Base-by-base conservation (phyloP, 2,113 vertebrate species). In the Larimichthys crocea region DNA sequence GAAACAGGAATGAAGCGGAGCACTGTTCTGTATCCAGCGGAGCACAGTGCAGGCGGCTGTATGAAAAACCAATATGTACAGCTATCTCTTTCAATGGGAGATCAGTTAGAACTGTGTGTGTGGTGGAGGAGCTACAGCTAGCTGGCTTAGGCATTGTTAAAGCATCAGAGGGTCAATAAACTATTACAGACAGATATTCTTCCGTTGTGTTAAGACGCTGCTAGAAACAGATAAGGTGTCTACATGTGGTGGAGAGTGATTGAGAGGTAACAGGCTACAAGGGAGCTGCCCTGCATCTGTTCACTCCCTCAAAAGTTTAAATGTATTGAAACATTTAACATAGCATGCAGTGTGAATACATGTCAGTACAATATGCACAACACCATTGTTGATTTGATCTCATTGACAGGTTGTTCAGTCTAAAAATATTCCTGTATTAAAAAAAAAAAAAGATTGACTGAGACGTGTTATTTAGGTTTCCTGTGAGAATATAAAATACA, bases 41-140 rank as follows among this genome's bases (percentile, higher is more conserved):
- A 74, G 69, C 73, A 63, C 69, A 44, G 74, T 77, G 55, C 66
- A 82, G 65, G 75, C 31, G 20, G 72, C 73, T 69, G 65, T 80
- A 85, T 76, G 82, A 83, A 86, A 92, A 91, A 78, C 66, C 83
- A 86, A 91, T 89, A 88, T 71, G 55, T 83, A 42, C 59, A 3
- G 71, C 83, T 49, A 78, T 84, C 49, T 79, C 64, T 88, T 84
- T 89, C 74, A 85, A 82, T 75, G 74, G 68, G 53, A 84, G 81
- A 86, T 86, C 82, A 80, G 77, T 81, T 85, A 76, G 76, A 70
- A 69, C 42, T 19, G 73, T 44, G 75, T 73, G 59, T 16, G 56
- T 17, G 48, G 66, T 49, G 56, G 62, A 78, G 67, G 67, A 72
- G 66, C 56, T 40, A 46, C 53, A 75, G 61, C 70, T 81, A 76